Evolutionary conservation across 2,797 vertebrate genomes (phyloP).

Genomic region (Mus caroli): DNA sequence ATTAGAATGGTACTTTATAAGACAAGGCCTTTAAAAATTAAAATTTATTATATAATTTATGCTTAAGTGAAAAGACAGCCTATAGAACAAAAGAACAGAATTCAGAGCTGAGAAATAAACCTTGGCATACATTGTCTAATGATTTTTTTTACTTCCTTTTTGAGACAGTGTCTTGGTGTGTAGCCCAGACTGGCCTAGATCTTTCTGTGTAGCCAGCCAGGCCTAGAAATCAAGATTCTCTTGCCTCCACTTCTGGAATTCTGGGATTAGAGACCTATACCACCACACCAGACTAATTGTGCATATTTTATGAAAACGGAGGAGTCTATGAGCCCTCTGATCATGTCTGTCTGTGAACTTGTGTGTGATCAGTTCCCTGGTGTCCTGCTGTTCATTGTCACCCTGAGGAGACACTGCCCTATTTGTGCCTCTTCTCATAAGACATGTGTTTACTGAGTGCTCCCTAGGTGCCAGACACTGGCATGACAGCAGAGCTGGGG

Average conservation of each 20-base stretch:
- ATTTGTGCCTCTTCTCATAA: conserved; percentile 25
- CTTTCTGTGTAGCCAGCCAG: background rate
- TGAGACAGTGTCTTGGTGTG: background rate
- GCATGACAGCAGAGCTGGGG: background rate
- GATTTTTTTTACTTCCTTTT: background rate
- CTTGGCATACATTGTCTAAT: background rate
- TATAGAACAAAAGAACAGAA: background rate
- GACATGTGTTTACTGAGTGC: conserved; percentile 31
- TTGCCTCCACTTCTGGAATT: background rate
- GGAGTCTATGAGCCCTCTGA: background rate
- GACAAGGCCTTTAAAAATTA: background rate
- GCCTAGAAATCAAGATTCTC: background rate
- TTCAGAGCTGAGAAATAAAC: background rate
- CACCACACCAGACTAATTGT: background rate
- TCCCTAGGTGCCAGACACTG: background rate
- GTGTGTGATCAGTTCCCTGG: background rate
- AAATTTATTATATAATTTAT: background rate
- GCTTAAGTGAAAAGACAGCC: background rate
- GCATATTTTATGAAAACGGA: background rate
- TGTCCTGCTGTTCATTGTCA: conserved; percentile 10
- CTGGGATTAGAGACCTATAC: background rate
- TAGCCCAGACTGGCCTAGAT: background rate
- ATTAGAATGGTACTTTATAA: background rate
- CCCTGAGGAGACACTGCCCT: conserved; percentile 1
- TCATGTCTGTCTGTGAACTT: background rate